Conservation (phyloP, 2,113 vertebrate species). For the Anser cygnoides region DNA sequence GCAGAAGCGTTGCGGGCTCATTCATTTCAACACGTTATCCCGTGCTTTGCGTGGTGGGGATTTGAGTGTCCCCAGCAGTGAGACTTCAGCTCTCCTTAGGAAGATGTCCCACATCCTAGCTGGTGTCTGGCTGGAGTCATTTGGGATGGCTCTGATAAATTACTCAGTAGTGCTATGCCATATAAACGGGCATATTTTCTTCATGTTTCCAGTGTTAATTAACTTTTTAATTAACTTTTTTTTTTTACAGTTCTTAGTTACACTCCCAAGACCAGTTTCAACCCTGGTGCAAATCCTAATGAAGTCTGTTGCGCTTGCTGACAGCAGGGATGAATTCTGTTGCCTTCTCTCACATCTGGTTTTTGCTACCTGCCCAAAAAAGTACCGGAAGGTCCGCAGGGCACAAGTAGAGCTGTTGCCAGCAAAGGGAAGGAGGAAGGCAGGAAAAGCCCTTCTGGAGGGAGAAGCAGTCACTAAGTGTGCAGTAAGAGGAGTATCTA, state of each 20-base stretch:
- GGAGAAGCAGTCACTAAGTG: neutral
- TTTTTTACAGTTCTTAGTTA: slow-evolving; percentile 1
- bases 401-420: neutral
- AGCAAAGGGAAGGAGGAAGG: neutral
- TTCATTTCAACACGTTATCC: neutral
- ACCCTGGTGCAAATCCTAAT: neutral
- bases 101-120: neutral
- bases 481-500: neutral
- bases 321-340: slow-evolving; percentile 1
- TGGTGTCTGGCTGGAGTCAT: neutral
- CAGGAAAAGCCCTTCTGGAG: neutral
- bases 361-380: neutral
- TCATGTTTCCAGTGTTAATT: neutral
- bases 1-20: neutral
- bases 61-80: neutral
- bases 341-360: neutral
- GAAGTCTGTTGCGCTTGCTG: neutral
- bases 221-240: neutral
- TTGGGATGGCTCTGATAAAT: neutral
- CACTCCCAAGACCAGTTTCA: neutral
- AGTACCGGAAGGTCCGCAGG: neutral
- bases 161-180: neutral
- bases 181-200: neutral
- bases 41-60: neutral
- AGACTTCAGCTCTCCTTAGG: neutral